These are phyloP conservation scores for Cantharis nigra DNA, from an alignment of 2,888 invertebrate species.

Conservation along the genomic window DNA sequence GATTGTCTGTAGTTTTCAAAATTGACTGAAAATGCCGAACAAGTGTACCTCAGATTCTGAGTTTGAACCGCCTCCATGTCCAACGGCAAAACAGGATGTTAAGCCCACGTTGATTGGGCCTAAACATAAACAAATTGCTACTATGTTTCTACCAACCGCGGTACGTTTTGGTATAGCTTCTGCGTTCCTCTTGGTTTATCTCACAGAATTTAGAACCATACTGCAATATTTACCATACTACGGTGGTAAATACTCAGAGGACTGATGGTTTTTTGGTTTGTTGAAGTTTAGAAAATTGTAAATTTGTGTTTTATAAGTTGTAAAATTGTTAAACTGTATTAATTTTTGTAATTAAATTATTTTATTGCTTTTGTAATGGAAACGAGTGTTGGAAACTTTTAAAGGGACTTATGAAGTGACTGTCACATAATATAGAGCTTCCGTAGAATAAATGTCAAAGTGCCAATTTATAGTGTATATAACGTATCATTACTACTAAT, in stretches of 20 bases:
- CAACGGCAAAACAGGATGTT: not conserved
- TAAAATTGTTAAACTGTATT: not conserved
- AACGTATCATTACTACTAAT: not conserved
- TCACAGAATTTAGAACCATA: constrained; percentile 39
- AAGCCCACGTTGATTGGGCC: not conserved
- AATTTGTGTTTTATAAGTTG: not conserved
- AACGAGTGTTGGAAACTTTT: not conserved
- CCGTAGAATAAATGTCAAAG: constrained; percentile 32
- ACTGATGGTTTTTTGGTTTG: not conserved
- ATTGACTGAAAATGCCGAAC: not conserved
- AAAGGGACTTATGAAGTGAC: constrained; percentile 7
- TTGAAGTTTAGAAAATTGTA: not conserved
- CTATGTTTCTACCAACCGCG: constrained; percentile 30
- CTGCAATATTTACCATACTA: constrained; percentile 39
- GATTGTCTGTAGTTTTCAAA: not conserved
- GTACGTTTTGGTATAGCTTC: constrained; percentile 28
- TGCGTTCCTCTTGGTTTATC: constrained; percentile 27
- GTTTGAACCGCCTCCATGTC: not conserved
- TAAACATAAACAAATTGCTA: constrained; percentile 29
- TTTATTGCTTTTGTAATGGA: not conserved
- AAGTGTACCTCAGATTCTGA: not conserved
- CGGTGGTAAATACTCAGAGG: constrained; percentile 34
- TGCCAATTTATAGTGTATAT: constrained; percentile 26
- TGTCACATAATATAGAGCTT: constrained; percentile 27
- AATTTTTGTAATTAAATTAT: not conserved